These are phyloP conservation scores for Drosophila albomicans DNA, from an alignment of 1,140 invertebrate genomes.

Conservation along the genomic window DNA sequence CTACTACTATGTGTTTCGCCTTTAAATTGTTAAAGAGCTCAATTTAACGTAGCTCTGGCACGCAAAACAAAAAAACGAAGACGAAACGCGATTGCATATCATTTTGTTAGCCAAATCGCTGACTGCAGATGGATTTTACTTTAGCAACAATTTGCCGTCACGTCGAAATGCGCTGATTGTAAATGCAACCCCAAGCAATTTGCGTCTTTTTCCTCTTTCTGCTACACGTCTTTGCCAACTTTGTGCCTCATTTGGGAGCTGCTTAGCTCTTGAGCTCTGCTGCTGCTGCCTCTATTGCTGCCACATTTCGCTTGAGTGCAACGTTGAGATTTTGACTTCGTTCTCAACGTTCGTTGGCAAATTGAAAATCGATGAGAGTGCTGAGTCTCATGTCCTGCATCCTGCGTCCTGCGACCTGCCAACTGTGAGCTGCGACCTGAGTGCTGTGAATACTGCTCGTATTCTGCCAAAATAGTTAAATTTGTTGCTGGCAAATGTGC, in stretches of 20 bases:
- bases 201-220: slow-evolving; percentile 8
- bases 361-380: slow-evolving; percentile 68
- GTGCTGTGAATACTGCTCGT: slow-evolving; percentile 16
- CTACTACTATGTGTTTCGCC: neutral
- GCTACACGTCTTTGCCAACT: slow-evolving; percentile 30
- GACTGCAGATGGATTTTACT: slow-evolving; percentile 1
- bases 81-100: neutral
- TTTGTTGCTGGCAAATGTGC: slow-evolving; percentile 27
- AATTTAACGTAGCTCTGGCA: too few relatives aligned
- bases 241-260: slow-evolving; percentile 61
- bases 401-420: slow-evolving; percentile 3
- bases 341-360: slow-evolving; percentile 37
- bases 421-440: neutral
- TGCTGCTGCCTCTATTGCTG: slow-evolving; percentile 4
- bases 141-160: slow-evolving; percentile 7
- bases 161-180: slow-evolving; percentile 8
- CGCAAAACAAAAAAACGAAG: neutral
- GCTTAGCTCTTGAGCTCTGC: slow-evolving; percentile 17
- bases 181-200: slow-evolving; percentile 27
- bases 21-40: slow-evolving; percentile 7
- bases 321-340: slow-evolving; percentile 51
- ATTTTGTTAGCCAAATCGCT: slow-evolving; percentile 12
- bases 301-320: slow-evolving; percentile 45
- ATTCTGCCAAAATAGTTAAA: slow-evolving; percentile 42
- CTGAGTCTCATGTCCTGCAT: slow-evolving; percentile 19